Evolutionary conservation across 2,888 invertebrate species (phyloP).

Genomic region (Drosophila borealis): DNA sequence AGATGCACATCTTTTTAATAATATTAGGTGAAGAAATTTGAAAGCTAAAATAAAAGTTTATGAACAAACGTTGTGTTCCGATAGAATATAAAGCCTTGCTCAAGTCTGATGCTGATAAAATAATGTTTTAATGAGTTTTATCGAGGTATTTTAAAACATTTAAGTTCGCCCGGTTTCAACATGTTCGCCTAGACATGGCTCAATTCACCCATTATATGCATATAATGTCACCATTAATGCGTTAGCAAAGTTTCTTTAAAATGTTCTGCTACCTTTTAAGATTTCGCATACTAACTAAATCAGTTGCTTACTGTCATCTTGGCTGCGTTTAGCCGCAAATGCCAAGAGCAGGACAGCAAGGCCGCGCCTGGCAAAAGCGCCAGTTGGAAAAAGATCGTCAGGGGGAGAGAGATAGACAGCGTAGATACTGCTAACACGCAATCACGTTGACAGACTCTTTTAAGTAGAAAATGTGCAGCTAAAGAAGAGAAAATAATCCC

Average conservation of each 20-base stretch:
- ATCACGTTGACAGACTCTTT: slow-evolving; percentile 76
- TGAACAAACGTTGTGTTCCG: no score
- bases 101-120: no score
- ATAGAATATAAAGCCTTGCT: no score
- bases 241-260: background rate
- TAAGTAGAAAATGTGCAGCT: slow-evolving; percentile 73
- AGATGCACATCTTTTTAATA: no score
- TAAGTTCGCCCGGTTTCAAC: no score
- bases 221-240: background rate
- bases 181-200: no score
- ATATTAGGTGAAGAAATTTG: no score
- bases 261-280: slow-evolving; percentile 18
- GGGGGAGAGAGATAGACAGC: background rate
- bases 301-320: slow-evolving; percentile 49
- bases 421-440: slow-evolving; percentile 61
- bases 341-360: slow-evolving; percentile 11
- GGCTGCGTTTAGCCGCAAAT: slow-evolving; percentile 60
- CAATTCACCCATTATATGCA: no score
- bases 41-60: no score
- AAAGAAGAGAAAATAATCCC: slow-evolving; percentile 69
- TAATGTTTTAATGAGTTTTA: no score
- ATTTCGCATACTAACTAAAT: slow-evolving; percentile 23
- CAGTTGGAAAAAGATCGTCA: background rate
- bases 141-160: no score
- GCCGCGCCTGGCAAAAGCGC: background rate